Evolutionary conservation across 2,113 vertebrate genomes (phyloP), one percentile per base, ranked within the genome.

Genomic region (Mixornis gularis): DNA sequence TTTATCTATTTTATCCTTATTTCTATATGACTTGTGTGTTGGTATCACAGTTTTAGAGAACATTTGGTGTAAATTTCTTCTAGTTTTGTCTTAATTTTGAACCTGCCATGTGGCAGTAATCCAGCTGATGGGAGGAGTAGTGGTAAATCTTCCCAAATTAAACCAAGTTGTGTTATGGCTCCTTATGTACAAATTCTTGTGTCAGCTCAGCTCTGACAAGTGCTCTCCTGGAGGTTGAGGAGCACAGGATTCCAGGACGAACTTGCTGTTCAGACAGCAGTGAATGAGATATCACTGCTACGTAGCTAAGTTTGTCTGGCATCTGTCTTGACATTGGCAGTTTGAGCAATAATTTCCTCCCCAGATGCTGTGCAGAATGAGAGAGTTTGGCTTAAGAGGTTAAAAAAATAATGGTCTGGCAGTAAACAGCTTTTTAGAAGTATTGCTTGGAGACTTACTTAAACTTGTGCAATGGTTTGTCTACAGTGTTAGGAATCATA

Each of bases 331-430:
- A 91, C 56, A 82, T 40, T 92, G 91, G 94, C 93, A 87, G 41
- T 77, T 85, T 30, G 85, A 85, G 76, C 59, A 80, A 73, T 87
- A 92, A 93, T 95, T 96, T 95, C 91, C 94, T 93, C 76, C 52
- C 79, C 92, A 96, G 91, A 95, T 94, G 94, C 84, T 89, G 40
- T 76, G 58, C 58, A 94, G 71, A 73, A 91, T 62, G 79, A 87
- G 55, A 73, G 6, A 87, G 16, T 92, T 95, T 94, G 94, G 83
- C 95, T 84, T 85, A 84, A 94, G 88, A 93, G 94, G 87, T 95
- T 96, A 96, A 86, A 86, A 94, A 95, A 95, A 95, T 77, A 95
- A 87, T 5, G 17, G 59, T 77, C 63, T 96, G 91, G 84, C 94
- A 94, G 81, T 89, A 92, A 96, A 89, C 68, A 92, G 74, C 38